These are phyloP conservation scores for Acanthosoma haemorrhoidale DNA, from an alignment of 2,888 invertebrate genomes.

Conservation along the genomic window DNA sequence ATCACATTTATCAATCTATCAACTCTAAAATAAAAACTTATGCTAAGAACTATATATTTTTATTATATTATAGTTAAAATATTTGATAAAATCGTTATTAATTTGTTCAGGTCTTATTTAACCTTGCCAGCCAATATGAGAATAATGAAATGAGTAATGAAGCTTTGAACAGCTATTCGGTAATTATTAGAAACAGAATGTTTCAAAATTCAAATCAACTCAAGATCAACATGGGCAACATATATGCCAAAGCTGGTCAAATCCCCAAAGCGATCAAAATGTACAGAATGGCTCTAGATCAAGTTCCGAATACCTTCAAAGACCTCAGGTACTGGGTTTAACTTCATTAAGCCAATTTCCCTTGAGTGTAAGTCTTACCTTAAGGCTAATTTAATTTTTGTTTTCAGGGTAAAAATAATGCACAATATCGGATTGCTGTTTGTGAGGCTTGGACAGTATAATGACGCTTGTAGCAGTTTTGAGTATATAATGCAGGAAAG, in stretches of 20 bases:
- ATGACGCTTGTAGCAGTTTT: constrained; percentile 92
- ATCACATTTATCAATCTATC: no score
- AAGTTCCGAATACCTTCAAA: constrained; percentile 87
- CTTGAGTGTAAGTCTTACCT: no score
- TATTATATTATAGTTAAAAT: no score
- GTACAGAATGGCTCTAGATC: constrained; percentile 97
- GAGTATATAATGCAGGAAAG: constrained; percentile 97
- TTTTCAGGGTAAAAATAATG: constrained; percentile 83
- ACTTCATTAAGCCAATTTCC: no score
- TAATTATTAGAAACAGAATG: constrained; percentile 88
- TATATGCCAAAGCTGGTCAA: constrained; percentile 89
- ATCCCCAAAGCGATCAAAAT: constrained; percentile 93
- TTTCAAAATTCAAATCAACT: constrained; percentile 89
- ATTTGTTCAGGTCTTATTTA: constrained; percentile 76
- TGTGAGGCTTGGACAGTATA: constrained; percentile 92
- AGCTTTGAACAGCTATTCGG: constrained; percentile 90
- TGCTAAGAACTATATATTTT: background rate
- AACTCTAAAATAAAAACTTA: no score
- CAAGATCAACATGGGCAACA: constrained; percentile 97
- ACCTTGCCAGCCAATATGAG: constrained; percentile 90
- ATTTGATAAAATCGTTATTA: no score
- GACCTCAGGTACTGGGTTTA: constrained; percentile 74
- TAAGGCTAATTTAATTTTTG: constrained; percentile 20
- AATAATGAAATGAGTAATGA: constrained; percentile 92
- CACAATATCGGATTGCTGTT: constrained; percentile 94